Base-by-base conservation (phyloP, 2,888 invertebrate genomes). In the Molanna angustata region DNA sequence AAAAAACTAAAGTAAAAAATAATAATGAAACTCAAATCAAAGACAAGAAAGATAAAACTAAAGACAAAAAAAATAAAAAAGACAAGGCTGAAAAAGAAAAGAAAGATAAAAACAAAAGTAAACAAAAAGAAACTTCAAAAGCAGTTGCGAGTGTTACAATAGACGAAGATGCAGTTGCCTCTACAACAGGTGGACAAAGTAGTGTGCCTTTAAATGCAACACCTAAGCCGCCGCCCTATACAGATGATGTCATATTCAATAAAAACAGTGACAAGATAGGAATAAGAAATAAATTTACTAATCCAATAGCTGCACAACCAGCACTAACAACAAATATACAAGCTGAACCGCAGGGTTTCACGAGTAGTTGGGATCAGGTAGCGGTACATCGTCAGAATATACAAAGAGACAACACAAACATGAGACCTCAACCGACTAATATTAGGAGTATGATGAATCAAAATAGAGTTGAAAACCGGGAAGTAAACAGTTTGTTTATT, bases 321-420 rank as follows among this genome's bases (percentile, higher is more conserved):
- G 45, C 60, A 1, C 60, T 52, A n/a, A 14, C 59, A 2, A 63
- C 61, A 18, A 58, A 60, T 4, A 19, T 18, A 21, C 21, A 35
- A 18, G 13, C 18, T 9, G 57, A 61, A 3, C 27, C 20, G 1
- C 62, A 66, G 19, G 68, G 68, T 3, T 59, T 62, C 3, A 33
- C 62, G 0, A 70, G 69, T 49, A 78, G 74, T 49, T 80, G 80
- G 80, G 76, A 79, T 32, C 66, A 80, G 55, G 71, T 82, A 56
- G 71, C 74, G 1, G 71, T 77, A 52, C 80, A 81, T 61, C 70
- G 80, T 37, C 62, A 75, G 62, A 67, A 76, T 63, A 66, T 73
- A 22, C 67, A 58, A 16, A 65, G 67, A 37, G 47, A 52, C 33
- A 42, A 59, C 22, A 59, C 56, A 4, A 47, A 56, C 13, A 16